Percentiles rank a stretch among this genome's conserved stretches.
Evolutionary conservation across 2,113 vertebrate genomes (phyloP).

Genomic region (Climacteris rufus): DNA sequence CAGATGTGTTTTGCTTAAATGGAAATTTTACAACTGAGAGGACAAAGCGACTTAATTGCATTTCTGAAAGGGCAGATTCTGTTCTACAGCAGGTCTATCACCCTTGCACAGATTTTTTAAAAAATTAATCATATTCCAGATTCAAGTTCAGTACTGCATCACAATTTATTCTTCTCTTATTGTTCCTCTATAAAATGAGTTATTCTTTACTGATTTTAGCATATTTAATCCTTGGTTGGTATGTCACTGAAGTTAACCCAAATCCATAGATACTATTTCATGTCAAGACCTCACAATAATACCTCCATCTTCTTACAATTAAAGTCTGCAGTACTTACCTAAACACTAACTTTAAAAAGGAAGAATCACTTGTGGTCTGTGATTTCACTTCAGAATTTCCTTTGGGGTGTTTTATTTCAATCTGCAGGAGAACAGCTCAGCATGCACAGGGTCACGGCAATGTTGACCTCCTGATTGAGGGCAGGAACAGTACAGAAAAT

Average conservation of each 20-base stretch:
- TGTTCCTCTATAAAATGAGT: background rate
- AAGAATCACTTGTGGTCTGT: background rate
- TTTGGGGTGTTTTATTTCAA: slow-evolving; percentile 28
- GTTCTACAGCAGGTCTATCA: background rate
- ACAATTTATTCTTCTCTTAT: background rate
- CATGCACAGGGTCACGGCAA: background rate
- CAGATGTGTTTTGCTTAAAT: background rate
- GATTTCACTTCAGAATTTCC: background rate
- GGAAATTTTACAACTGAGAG: background rate
- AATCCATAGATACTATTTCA: background rate
- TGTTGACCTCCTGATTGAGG: slow-evolving; percentile 35
- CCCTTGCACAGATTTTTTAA: background rate
- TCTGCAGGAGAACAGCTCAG: slow-evolving; percentile 3
- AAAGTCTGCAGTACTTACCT: background rate
- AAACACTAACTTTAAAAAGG: background rate
- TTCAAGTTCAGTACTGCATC: background rate
- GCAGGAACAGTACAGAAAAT: background rate
- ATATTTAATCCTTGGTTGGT: background rate
- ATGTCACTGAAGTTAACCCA: background rate
- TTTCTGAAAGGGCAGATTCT: background rate
- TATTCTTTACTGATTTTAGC: background rate
- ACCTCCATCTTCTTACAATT: background rate
- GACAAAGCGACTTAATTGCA: background rate
- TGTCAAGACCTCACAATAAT: background rate
- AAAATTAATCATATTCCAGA: background rate